Percentiles rank a stretch among this genome's conserved stretches.
phyloP scores from a whole-genome alignment of 2,888 invertebrate species.

The Neoitamus cyanurus region DNA sequence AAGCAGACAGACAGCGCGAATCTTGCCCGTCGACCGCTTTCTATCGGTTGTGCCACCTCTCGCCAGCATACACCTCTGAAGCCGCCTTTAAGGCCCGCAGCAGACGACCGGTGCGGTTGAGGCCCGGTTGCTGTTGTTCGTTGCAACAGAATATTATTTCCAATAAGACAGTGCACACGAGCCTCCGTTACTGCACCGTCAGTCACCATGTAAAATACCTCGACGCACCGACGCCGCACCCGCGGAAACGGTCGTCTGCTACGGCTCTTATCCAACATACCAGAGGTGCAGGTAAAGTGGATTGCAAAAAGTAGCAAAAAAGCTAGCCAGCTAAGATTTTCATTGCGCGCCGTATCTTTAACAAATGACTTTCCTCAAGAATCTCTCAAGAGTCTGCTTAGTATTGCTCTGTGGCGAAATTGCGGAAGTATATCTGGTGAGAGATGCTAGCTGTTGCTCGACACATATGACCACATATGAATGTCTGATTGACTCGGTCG shows the following conservation, averaged over 20 bases:
- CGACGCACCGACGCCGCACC: too few relatives aligned
- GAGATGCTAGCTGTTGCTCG: background rate
- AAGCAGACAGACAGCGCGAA: conserved; percentile 10
- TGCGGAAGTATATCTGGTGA: background rate
- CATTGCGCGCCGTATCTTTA: background rate
- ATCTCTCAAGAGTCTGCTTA: background rate
- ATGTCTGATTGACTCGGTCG: background rate
- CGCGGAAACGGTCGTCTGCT: too few relatives aligned
- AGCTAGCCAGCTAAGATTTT: background rate
- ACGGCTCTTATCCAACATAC: background rate
- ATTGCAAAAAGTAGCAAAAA: background rate
- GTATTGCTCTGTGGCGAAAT: background rate
- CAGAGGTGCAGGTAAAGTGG: background rate
- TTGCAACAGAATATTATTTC: too few relatives aligned
- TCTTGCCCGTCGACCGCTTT: background rate
- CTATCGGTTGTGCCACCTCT: background rate
- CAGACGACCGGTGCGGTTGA: too few relatives aligned
- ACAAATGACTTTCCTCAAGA: background rate
- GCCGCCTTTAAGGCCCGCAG: too few relatives aligned
- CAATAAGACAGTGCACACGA: too few relatives aligned
- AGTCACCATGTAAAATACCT: too few relatives aligned
- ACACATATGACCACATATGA: background rate
- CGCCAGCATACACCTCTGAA: background rate
- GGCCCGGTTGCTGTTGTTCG: too few relatives aligned
- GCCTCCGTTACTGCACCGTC: too few relatives aligned